Conservation (phyloP, 2,888 invertebrate species). For the Drosophila putrida region DNA sequence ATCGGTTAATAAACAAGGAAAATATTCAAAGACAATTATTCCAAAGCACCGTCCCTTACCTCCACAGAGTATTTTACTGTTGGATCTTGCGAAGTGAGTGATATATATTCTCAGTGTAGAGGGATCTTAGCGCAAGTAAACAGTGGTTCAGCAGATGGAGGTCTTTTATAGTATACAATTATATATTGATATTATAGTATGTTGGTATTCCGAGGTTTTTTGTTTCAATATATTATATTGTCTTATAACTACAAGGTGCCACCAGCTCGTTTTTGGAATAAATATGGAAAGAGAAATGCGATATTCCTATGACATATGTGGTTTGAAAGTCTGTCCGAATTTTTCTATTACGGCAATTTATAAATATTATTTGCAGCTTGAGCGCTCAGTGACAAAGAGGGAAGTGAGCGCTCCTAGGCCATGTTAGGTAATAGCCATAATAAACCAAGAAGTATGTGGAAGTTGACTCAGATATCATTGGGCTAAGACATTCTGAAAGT, state of each 20-base stretch:
- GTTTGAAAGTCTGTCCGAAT: not conserved
- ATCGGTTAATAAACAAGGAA: too few relatives aligned
- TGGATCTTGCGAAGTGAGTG: too few relatives aligned
- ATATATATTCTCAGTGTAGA: too few relatives aligned
- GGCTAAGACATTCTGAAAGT: slow-evolving; percentile 33
- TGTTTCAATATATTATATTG: too few relatives aligned
- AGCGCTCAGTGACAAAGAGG: not conserved
- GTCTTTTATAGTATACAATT: too few relatives aligned
- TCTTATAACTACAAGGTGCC: not conserved
- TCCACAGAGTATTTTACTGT: too few relatives aligned
- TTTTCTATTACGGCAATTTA: not conserved
- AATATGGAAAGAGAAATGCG: not conserved
- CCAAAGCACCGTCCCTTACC: too few relatives aligned
- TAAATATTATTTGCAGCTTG: not conserved
- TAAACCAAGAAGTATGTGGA: slow-evolving; percentile 50
- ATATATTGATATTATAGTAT: too few relatives aligned
- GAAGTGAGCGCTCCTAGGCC: slow-evolving; percentile 15
- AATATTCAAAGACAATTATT: too few relatives aligned
- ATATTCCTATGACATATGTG: slow-evolving; percentile 4
- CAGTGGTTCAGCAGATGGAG: too few relatives aligned
- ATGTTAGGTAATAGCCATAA: slow-evolving; percentile 70
- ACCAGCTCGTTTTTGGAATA: not conserved
- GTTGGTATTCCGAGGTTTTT: too few relatives aligned
- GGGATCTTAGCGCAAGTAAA: too few relatives aligned
- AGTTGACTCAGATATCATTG: slow-evolving; percentile 63